A percentile compares a stretch with the other conserved stretches of the same genome.
Conservation (phyloP, 2,113 vertebrate species). For the Clarias macrocephalus region DNA sequence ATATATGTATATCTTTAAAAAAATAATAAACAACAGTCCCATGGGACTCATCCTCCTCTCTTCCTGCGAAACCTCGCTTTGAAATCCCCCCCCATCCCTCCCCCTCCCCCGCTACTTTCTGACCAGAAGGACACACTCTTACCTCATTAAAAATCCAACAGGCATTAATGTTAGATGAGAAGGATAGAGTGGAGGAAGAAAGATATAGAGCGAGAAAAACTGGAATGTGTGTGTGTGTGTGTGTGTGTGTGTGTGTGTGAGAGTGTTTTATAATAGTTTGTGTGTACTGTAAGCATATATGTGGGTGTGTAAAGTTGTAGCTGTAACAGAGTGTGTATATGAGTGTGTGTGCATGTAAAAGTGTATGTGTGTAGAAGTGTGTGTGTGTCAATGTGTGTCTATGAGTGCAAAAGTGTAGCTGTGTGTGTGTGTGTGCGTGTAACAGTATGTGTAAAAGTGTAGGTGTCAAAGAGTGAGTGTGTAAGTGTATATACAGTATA, state of each 20-base stretch:
- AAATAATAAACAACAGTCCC: slow-evolving; percentile 62
- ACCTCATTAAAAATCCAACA: slow-evolving; percentile 78
- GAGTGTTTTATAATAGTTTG: background rate
- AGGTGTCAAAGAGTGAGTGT: background rate
- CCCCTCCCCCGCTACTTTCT: slow-evolving; percentile 57
- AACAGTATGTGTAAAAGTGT: no score
- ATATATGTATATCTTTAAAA: background rate
- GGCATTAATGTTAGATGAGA: slow-evolving; percentile 81
- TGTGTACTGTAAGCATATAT: background rate
- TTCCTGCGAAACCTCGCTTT: no score
- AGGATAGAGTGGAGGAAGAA: slow-evolving; percentile 39
- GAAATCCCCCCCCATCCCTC: background rate
- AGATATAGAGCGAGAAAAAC: slow-evolving; percentile 51
- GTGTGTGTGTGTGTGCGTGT: background rate
- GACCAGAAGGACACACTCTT: slow-evolving; percentile 67
- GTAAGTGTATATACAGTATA: no score
- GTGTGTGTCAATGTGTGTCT: background rate
- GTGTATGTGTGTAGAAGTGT: background rate
- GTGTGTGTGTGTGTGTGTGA: background rate
- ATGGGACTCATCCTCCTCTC: no score
- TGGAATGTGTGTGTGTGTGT: slow-evolving; percentile 10
- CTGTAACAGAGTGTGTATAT: background rate
- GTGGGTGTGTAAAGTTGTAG: background rate
- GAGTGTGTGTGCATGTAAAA: background rate
- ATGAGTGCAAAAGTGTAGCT: background rate